Evolutionary conservation across 2,888 invertebrate species (phyloP).

Genomic region (Dryadula phaetusa): DNA sequence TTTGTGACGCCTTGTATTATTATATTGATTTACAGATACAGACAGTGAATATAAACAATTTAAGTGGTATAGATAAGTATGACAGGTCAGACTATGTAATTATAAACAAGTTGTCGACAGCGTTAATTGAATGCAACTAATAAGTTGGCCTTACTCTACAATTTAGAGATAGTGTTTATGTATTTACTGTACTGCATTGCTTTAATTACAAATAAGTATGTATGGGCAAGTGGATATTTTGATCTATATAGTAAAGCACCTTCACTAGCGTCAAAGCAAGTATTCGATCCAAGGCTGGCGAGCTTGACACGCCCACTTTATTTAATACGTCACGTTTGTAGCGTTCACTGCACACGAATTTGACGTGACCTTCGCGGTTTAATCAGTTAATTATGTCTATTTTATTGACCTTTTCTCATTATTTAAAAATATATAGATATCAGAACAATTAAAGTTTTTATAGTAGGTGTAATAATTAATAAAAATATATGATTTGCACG

Average conservation of each 20-base stretch:
- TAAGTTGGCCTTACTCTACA: conserved; percentile 26
- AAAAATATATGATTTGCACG: too few species aligned
- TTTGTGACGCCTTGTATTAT: not conserved
- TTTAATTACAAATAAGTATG: conserved; percentile 32
- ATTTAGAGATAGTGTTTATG: conserved; percentile 21
- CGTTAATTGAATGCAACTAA: conserved; percentile 7
- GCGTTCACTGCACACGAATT: conserved; percentile 35
- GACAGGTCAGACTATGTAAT: not conserved
- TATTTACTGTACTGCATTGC: conserved; percentile 1
- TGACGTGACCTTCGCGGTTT: conserved; percentile 29
- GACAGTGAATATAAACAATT: conserved; percentile 1
- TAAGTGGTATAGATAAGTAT: conserved; percentile 8
- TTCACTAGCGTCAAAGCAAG: conserved; percentile 35
- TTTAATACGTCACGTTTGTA: conserved; percentile 38
- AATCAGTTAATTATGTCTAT: not conserved
- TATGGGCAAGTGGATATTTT: conserved; percentile 22
- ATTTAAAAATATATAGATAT: not conserved
- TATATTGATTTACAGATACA: not conserved
- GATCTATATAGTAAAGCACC: conserved; percentile 34
- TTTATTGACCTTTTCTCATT: not conserved
- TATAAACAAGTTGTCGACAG: conserved; percentile 5
- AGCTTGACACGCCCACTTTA: conserved; percentile 46
- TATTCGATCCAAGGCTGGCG: conserved; percentile 44
- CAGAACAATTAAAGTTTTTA: not conserved
- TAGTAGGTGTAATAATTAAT: not conserved